phyloP scores from a whole-genome alignment of 2,888 invertebrate genomes.

The Globia sparganii region DNA sequence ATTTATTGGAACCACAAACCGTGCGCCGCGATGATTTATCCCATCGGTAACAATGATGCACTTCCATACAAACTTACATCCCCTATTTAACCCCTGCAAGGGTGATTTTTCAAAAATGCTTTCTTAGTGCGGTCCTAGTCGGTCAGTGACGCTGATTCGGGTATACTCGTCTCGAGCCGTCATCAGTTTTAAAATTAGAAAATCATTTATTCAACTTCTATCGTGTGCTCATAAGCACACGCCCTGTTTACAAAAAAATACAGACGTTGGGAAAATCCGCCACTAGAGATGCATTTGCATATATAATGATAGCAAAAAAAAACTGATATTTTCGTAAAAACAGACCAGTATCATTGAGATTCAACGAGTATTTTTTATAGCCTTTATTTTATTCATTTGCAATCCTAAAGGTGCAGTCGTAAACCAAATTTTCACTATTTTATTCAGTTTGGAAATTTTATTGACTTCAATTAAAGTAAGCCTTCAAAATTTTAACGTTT shows the following conservation, averaged over 20 bases:
- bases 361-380: slow-evolving; percentile 34
- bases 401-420: slow-evolving; percentile 50
- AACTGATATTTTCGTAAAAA: background rate
- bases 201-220: too few species aligned
- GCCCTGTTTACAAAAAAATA: too few species aligned
- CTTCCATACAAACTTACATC: background rate
- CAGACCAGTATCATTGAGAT: slow-evolving; percentile 12
- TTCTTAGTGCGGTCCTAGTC: too few species aligned
- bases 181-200: too few species aligned
- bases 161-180: too few species aligned
- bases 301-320: background rate
- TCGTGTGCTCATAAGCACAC: too few species aligned
- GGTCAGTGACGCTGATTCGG: too few species aligned
- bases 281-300: background rate
- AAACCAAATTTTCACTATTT: slow-evolving; percentile 56
- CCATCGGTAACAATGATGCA: background rate
- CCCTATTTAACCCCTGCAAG: too few species aligned
- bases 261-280: background rate
- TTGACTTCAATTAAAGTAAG: slow-evolving; percentile 31
- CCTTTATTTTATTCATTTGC: slow-evolving; percentile 57
- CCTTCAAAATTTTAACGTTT: background rate
- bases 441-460: slow-evolving; percentile 50
- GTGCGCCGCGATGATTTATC: background rate
- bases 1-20: background rate
- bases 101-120: too few species aligned